Base-by-base conservation (phyloP, 2,797 vertebrate species). In the Poeciliopsis gracilis region DNA sequence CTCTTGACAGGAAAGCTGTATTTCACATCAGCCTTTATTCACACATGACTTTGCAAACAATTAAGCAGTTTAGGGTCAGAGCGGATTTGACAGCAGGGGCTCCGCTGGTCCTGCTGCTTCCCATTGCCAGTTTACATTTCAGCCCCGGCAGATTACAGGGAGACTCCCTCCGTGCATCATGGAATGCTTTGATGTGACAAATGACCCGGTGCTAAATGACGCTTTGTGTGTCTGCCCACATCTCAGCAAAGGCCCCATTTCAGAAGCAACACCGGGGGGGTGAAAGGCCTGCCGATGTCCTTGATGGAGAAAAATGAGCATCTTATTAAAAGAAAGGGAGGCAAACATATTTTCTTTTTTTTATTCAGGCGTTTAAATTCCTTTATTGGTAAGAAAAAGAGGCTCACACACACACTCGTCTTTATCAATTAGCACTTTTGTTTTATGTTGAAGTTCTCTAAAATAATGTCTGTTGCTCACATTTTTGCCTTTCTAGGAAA, bases 181-280 rank as follows among this genome's bases (percentile, higher is more conserved):
- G 90, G 93, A 95, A 95, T 94, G 92, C 93, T 95, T 94, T 95
- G 91, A 95, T 93, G 93, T 92, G 91, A 90, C 87, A 93, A 94
- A 92, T 83, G 90, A 92, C 91, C 79, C 79, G 49, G 73, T 75
- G 85, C 88, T 94, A 92, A 93, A 90, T 89, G 84, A 88, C 16
- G 86, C 91, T 89, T 90, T 92, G 90, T 93, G 88, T 90, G 85
- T 89, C 83, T 84, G 90, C 83, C 89, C 84, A 77, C 90, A 84
- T 84, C 86, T 87, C 84, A 89, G 82, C 67, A 1, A 84, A 83
- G 88, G 81, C 84, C 82, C 84, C 75, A 41, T 53, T 89, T 91
- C 84, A 89, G 86, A 86, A 83, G 82, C 80, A 83, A 89, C 85
- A 87, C 75, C 76, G 53, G 51, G 74, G 74, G 70, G 75, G 69